A percentile compares a stretch with the other conserved stretches of the same genome.
These are phyloP conservation scores for Chalcosyrphus nemorum DNA, from an alignment of 2,888 invertebrate species.

Conservation along the genomic window DNA sequence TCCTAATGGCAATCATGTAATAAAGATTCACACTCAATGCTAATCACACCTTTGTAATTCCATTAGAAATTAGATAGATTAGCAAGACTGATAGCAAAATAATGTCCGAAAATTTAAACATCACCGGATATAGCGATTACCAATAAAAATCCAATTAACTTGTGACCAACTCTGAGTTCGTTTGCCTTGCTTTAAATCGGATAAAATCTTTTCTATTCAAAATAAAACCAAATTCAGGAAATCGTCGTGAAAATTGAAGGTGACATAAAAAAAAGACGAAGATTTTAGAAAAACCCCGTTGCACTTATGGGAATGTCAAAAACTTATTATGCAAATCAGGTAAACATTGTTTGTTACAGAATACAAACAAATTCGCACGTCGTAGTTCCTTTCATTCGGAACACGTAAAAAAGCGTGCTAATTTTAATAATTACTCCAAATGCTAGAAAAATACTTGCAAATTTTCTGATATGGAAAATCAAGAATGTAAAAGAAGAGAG, in stretches of 20 bases:
- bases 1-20: slow-evolving; percentile 3
- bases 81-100: not conserved
- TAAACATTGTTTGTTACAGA: slow-evolving; percentile 18
- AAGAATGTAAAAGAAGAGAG: slow-evolving; percentile 12
- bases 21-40: slow-evolving; percentile 12
- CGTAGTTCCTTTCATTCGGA: slow-evolving; percentile 12
- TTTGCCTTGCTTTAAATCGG: not conserved
- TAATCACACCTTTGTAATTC: slow-evolving; percentile 9
- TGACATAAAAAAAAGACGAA: not conserved
- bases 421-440: slow-evolving; percentile 32
- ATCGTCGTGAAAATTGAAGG: slow-evolving; percentile 4
- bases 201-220: not conserved
- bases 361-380: slow-evolving; percentile 4
- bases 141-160: slow-evolving; percentile 1
- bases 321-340: slow-evolving; percentile 37
- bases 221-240: slow-evolving; percentile 24
- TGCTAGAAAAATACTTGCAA: slow-evolving; percentile 36
- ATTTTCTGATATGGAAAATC: slow-evolving; percentile 23
- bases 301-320: not conserved
- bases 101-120: not conserved
- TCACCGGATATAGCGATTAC: not conserved
- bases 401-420: slow-evolving; percentile 50
- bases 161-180: not conserved
- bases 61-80: slow-evolving; percentile 5
- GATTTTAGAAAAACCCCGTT: not conserved